phyloP scores from a whole-genome alignment of 2,113 vertebrate species.

The Acinonyx jubatus region DNA sequence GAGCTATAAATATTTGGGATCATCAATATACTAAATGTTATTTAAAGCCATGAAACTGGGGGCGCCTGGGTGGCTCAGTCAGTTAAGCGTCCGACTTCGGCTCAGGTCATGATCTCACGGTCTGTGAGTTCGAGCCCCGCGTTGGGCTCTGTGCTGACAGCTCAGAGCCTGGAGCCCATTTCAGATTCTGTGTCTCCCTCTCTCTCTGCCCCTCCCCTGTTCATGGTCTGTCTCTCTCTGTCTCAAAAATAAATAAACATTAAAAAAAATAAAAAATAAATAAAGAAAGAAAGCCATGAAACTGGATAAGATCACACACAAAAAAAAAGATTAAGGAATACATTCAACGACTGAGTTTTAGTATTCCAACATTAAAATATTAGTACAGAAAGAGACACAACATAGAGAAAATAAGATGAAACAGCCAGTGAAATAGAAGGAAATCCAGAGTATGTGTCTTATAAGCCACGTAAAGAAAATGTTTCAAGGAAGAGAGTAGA shows the following conservation, averaged over 20 bases:
- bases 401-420: not conserved
- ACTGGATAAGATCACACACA: not conserved
- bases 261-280: no score
- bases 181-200: no score
- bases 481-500: not conserved
- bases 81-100: no score
- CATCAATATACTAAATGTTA: not conserved
- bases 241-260: no score
- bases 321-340: not conserved
- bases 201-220: no score
- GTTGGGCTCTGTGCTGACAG: no score
- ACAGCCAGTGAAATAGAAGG: fast-evolving
- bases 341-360: not conserved
- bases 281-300: not conserved
- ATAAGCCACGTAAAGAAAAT: not conserved
- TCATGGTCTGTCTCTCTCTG: no score
- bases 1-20: not conserved
- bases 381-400: not conserved
- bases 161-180: no score
- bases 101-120: no score
- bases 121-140: no score
- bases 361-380: not conserved
- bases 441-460: not conserved
- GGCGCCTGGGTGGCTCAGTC: no score
- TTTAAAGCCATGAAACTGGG: not conserved